Evolutionary conservation across 2,888 invertebrate species (phyloP).

Genomic region (Dioctria linearis): DNA sequence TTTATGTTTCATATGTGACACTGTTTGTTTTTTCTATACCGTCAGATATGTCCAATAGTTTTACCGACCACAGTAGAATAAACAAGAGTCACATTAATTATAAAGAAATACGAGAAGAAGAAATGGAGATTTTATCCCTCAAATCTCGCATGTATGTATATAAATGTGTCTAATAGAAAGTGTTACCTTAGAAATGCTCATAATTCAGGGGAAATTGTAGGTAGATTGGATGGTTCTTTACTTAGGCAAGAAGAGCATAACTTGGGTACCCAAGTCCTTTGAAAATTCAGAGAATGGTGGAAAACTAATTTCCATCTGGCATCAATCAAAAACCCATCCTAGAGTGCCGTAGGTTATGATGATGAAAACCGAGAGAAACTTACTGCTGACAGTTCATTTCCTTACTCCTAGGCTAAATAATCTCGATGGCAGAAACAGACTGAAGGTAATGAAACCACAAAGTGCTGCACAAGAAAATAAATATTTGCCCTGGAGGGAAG

Average conservation of each 20-base stretch:
- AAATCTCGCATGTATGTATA: conserved; percentile 2
- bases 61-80: background rate
- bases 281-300: conserved; percentile 44
- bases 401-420: conserved; percentile 35
- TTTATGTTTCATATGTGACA: too few relatives aligned
- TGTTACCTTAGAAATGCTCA: background rate
- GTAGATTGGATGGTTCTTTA: conserved; percentile 2
- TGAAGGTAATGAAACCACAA: conserved; percentile 45
- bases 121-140: conserved; percentile 41
- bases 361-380: conserved; percentile 46
- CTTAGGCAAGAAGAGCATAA: background rate
- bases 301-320: conserved; percentile 51
- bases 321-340: conserved; percentile 50
- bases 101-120: conserved; percentile 40
- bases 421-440: conserved; percentile 27
- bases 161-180: conserved; percentile 2
- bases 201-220: conserved; percentile 18
- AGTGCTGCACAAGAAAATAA: conserved; percentile 41
- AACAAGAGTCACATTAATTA: conserved; percentile 33
- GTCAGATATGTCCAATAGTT: too few relatives aligned
- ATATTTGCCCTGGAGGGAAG: conserved; percentile 27
- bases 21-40: too few relatives aligned
- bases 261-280: conserved; percentile 17
- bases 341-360: conserved; percentile 38
- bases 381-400: conserved; percentile 51